A percentile compares a stretch with the other conserved stretches of the same genome.
Conservation (phyloP, 2,888 invertebrate species). For the Tromatobia lineatoria region DNA sequence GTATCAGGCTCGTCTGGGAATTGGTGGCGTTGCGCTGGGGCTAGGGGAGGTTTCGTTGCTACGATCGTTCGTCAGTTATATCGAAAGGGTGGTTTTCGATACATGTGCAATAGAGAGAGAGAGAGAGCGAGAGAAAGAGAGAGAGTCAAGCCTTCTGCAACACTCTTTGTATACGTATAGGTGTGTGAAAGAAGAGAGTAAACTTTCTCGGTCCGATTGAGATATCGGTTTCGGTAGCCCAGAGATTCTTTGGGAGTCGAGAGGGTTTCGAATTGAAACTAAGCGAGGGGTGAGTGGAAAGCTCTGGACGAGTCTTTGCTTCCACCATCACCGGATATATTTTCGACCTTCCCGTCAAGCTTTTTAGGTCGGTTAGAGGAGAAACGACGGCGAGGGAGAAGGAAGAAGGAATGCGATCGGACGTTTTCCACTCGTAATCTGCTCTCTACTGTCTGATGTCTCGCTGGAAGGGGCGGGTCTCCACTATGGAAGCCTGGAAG, state of each 20-base stretch:
- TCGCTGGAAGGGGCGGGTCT: conserved; percentile 14
- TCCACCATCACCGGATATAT: conserved; percentile 50
- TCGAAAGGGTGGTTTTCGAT: conserved; percentile 49
- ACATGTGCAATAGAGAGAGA: conserved; percentile 14
- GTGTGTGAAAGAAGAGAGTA: conserved; percentile 39
- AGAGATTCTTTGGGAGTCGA: conserved; percentile 48
- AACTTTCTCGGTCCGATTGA: conserved; percentile 64
- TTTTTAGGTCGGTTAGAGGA: conserved; percentile 39
- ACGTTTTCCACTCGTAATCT: conserved; percentile 59
- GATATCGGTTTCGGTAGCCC: conserved; percentile 57
- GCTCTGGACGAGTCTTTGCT: conserved; percentile 10
- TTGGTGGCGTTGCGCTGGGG: conserved; percentile 70
- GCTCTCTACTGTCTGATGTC: conserved; percentile 54
- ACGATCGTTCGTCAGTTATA: conserved; percentile 62
- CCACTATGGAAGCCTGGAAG: not conserved
- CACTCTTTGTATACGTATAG: conserved; percentile 6
- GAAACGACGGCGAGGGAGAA: conserved; percentile 1
- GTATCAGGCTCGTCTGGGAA: conserved; percentile 76
- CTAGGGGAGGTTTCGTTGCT: conserved; percentile 35
- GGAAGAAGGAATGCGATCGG: conserved; percentile 44
- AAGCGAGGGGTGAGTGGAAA: conserved; percentile 30
- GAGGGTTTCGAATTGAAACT: conserved; percentile 41
- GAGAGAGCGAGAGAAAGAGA: no score
- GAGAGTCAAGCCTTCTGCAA: conserved; percentile 32
- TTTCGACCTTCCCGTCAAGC: conserved; percentile 44